These are phyloP conservation scores for Gonatopus flavifemur DNA, from an alignment of 1,140 invertebrate genomes.

Conservation along the genomic window DNA sequence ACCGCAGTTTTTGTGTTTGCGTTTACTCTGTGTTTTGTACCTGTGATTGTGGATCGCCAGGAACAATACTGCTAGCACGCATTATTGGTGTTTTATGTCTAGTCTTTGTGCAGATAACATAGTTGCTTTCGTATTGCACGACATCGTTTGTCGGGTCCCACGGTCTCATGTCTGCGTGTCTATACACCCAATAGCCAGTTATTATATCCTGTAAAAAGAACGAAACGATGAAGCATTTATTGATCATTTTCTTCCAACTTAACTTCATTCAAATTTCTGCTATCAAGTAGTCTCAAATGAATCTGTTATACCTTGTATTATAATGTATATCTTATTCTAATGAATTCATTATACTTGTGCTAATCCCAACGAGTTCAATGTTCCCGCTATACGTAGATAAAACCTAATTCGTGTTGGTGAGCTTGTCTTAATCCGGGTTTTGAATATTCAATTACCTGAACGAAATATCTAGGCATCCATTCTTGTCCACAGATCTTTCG, in stretches of 20 bases:
- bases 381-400: no score
- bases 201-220: conserved; percentile 58
- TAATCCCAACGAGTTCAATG: no score
- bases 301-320: no score
- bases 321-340: no score
- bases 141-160: conserved; percentile 85
- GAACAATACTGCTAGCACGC: conserved; percentile 65
- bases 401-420: no score
- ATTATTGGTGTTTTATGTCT: conserved; percentile 72
- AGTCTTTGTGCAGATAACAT: conserved; percentile 72
- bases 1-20: no score
- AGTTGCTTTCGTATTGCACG: conserved; percentile 77
- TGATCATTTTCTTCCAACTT: background rate
- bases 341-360: no score
- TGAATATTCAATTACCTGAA: no score
- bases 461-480: conserved; percentile 74
- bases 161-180: conserved; percentile 72
- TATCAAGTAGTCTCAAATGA: no score
- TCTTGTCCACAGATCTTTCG: conserved; percentile 64
- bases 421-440: no score
- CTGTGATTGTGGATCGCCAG: conserved; percentile 60
- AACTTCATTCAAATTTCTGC: background rate
- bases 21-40: no score
- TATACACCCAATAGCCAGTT: conserved; percentile 75
- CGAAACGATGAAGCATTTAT: no score